phyloP scores from a whole-genome alignment of 2,113 vertebrate genomes.

The Clinocottus analis region DNA sequence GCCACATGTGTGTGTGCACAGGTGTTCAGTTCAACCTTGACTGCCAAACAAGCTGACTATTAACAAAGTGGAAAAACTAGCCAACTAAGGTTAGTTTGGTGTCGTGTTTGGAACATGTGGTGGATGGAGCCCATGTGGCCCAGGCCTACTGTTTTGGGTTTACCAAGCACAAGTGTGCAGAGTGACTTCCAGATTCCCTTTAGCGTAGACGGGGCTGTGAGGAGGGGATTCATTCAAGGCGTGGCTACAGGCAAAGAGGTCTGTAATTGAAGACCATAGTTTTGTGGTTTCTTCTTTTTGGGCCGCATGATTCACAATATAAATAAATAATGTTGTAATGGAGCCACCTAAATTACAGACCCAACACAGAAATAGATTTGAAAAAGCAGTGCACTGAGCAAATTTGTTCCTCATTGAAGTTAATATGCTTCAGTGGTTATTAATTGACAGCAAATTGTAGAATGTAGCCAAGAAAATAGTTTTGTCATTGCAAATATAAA shows the following conservation, averaged over 20 bases:
- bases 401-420: conserved; percentile 39
- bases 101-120: conserved; percentile 37
- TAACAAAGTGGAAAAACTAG: conserved; percentile 18
- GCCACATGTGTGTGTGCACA: conserved; percentile 5
- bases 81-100: background rate
- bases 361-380: conserved; percentile 77
- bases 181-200: conserved; percentile 40
- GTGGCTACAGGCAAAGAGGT: conserved; percentile 73
- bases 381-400: conserved; percentile 52
- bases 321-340: conserved; percentile 85
- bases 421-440: conserved; percentile 51
- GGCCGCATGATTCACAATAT: conserved; percentile 80
- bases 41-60: conserved; percentile 20
- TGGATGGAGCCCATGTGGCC: conserved; percentile 36
- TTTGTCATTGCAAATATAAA: conserved; percentile 19
- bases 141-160: conserved; percentile 11
- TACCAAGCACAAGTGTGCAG: conserved; percentile 17
- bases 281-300: conserved; percentile 75
- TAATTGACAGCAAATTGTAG: conserved; percentile 29
- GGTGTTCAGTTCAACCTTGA: conserved; percentile 17
- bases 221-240: conserved; percentile 76
- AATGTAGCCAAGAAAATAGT: conserved; percentile 25
- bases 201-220: conserved; percentile 47
- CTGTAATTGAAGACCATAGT: conserved; percentile 81
- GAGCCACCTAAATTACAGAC: conserved; percentile 81